Evolutionary conservation across 2,888 invertebrate species (phyloP), one percentile per base, ranked within the genome.

Genomic region (Callosobruchus maculatus): DNA sequence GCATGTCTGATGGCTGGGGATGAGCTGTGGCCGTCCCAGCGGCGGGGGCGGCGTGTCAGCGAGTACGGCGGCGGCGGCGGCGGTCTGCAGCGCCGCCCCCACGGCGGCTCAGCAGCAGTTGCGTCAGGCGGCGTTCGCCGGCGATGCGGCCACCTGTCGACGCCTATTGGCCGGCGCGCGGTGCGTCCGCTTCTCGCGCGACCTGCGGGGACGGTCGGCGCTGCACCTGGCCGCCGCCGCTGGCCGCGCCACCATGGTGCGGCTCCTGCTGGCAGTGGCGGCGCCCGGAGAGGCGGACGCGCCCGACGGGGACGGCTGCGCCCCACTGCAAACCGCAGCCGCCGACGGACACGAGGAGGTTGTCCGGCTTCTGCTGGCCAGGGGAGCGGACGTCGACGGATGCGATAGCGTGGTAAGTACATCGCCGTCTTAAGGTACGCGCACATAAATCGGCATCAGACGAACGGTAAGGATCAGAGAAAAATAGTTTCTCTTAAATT

Each of bases 311-410:
- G 90, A 92, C 82, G 93, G 95, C 78, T 91, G 93, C 88, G 92
- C 93, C 84, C 91, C 95, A 82, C 84, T 94, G 80, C 95, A 95
- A 85, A 90, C 93, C 83, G 95, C 95, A 78, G 92, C 95, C 80
- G 93, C 94, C 81, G 94, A 95, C 85, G 96, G 96, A 80, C 93
- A 95, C 86, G 89, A 92, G 82, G 93, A 93, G 81, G 92, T 94
- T 80, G 92, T 94, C 77, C 89, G 91, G 80, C 86, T 94, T 78
- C 89, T 96, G 82, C 88, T 93, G 78, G 91, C 92, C 78, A 89
- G 91, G 82, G 91, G 92, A 20, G 91, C 92, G 68, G 90, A 91
- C 80, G 90, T 93, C 80, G 92, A 95, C 85, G 90, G 90, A 76
- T 91, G 93, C 80, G 96, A 97, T 85, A 93, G 91, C 85, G 92